phyloP scores from a whole-genome alignment of 2,888 invertebrate species.

The Agrochola lota region DNA sequence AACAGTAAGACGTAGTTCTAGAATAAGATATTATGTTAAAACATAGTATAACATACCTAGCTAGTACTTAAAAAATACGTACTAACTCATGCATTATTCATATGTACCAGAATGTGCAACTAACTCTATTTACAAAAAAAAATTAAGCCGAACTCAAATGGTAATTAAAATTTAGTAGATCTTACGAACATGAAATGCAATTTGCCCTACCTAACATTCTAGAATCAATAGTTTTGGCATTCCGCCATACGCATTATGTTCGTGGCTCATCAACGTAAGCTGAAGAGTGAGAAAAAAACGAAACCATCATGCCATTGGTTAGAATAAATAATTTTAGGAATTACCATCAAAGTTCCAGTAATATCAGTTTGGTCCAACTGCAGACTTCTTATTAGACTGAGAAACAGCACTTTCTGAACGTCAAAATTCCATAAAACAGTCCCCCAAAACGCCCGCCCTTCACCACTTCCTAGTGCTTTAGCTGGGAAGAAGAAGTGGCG shows the following conservation, averaged over 20 bases:
- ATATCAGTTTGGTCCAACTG: neutral
- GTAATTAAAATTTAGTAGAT: neutral
- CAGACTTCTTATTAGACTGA: neutral
- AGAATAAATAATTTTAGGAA: neutral
- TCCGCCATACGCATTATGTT: neutral
- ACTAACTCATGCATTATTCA: neutral
- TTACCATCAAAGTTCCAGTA: neutral
- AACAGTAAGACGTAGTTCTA: neutral
- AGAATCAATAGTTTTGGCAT: neutral
- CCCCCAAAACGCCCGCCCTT: neutral
- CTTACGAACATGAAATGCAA: neutral
- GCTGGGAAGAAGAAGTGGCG: neutral
- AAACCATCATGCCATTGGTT: neutral
- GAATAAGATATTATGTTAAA: neutral
- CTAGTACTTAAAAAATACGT: neutral
- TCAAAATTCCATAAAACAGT: neutral
- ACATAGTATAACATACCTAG: neutral
- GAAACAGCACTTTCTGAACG: neutral
- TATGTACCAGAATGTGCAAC: neutral
- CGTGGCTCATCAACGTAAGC: neutral
- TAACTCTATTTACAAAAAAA: neutral
- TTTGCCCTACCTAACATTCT: neutral
- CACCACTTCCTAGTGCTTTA: neutral
- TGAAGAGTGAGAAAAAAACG: neutral
- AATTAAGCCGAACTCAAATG: neutral